Evolutionary conservation across 2,888 invertebrate species (phyloP).

Genomic region (Apodemia duryi): DNA sequence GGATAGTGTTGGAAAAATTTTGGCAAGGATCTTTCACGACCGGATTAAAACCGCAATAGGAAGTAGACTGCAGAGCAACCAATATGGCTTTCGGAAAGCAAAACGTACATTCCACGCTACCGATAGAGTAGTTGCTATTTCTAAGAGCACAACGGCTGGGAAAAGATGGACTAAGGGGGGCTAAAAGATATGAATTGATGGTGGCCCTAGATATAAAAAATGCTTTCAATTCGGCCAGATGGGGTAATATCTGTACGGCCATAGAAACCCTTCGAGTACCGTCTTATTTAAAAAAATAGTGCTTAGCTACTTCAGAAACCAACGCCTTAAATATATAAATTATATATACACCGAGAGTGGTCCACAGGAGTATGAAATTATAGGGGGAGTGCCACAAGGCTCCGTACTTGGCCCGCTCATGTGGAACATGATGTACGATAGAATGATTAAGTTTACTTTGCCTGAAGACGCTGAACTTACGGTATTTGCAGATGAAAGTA

Average conservation of each 20-base stretch:
- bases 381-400: too few species aligned
- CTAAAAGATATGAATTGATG: constrained; percentile 17
- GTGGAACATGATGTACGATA: not conserved
- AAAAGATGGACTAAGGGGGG: constrained; percentile 19
- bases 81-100: not conserved
- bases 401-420: too few species aligned
- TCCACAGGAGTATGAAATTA: not conserved
- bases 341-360: not conserved
- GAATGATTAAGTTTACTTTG: not conserved
- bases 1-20: not conserved
- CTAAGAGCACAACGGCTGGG: constrained; percentile 3
- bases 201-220: constrained; percentile 20
- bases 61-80: too few species aligned
- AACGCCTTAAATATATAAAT: not conserved
- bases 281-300: not conserved
- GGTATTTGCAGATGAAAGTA: not conserved
- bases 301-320: not conserved
- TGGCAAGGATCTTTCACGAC: not conserved
- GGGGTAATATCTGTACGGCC: not conserved
- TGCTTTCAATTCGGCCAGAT: constrained; percentile 20
- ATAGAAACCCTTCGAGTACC: not conserved
- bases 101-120: not conserved
- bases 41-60: constrained; percentile 16
- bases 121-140: not conserved
- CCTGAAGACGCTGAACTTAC: not conserved